phyloP scores from a whole-genome alignment of 2,888 invertebrate genomes.

The Halictus ligatus region DNA sequence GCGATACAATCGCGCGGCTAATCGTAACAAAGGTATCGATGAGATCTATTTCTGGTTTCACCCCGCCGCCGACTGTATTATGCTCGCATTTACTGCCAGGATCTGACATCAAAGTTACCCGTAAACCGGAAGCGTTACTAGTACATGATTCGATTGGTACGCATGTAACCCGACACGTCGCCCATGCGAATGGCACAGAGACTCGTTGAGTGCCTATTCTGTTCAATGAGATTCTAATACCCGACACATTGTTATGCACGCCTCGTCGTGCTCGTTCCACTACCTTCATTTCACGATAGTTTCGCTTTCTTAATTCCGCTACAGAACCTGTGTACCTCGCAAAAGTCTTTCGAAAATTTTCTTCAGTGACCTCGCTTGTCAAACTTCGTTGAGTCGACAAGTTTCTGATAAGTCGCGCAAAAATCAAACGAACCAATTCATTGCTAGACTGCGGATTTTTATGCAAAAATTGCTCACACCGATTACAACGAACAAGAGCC shows the following conservation, averaged over 20 bases:
- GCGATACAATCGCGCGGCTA: constrained; percentile 30
- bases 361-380: neutral
- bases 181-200: constrained; percentile 1
- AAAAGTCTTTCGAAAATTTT: neutral
- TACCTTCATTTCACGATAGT: neutral
- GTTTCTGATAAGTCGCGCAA: neutral
- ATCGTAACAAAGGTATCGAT: constrained; percentile 39
- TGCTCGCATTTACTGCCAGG: constrained; percentile 27
- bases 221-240: constrained; percentile 19
- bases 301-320: constrained; percentile 21
- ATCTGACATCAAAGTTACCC: constrained; percentile 52
- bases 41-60: constrained; percentile 38
- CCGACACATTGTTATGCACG: neutral
- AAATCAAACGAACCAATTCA: neutral
- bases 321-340: neutral
- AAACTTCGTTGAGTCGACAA: neutral
- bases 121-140: constrained; percentile 32
- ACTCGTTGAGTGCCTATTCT: constrained; percentile 18
- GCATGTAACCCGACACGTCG: constrained; percentile 29
- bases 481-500: too few relatives aligned
- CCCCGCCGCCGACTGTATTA: constrained; percentile 9
- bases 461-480: too few relatives aligned
- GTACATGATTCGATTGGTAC: constrained; percentile 26
- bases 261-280: neutral
- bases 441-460: neutral